Conservation (phyloP, 2,888 invertebrate genomes). For the Trachelus stipa region DNA sequence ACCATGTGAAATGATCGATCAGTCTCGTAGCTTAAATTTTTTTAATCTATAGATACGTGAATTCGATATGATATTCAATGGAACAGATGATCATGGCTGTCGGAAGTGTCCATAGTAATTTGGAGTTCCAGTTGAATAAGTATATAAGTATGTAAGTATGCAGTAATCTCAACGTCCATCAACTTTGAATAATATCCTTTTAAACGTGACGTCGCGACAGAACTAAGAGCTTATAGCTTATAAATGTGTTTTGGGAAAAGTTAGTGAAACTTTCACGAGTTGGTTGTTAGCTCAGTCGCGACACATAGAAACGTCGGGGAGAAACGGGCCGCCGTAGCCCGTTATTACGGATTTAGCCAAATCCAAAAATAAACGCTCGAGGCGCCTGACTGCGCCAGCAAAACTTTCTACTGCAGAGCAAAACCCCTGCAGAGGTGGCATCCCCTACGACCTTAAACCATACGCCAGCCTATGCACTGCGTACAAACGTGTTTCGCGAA, state of each 20-base stretch:
- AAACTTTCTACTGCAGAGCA: constrained; percentile 43
- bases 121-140: neutral
- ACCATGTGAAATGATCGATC: too few relatives aligned
- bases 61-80: neutral
- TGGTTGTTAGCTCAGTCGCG: neutral
- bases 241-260: constrained; percentile 39
- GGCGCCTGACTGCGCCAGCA: constrained; percentile 39
- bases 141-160: neutral
- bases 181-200: constrained; percentile 17
- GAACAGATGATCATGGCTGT: constrained; percentile 1
- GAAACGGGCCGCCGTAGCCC: constrained; percentile 15
- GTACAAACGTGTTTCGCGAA: neutral
- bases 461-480: neutral
- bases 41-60: too few relatives aligned
- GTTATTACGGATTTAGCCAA: constrained; percentile 35
- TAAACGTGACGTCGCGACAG: neutral
- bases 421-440: constrained; percentile 29
- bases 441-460: constrained; percentile 5
- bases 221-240: constrained; percentile 35
- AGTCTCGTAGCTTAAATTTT: too few relatives aligned
- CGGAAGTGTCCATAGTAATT: neutral
- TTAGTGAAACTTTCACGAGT: neutral
- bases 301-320: constrained; percentile 1
- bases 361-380: constrained; percentile 31
- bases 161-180: constrained; percentile 16